Evolutionary conservation across 2,113 vertebrate genomes (phyloP), one percentile per base, ranked within the genome.

Genomic region (Eidolon helvum): DNA sequence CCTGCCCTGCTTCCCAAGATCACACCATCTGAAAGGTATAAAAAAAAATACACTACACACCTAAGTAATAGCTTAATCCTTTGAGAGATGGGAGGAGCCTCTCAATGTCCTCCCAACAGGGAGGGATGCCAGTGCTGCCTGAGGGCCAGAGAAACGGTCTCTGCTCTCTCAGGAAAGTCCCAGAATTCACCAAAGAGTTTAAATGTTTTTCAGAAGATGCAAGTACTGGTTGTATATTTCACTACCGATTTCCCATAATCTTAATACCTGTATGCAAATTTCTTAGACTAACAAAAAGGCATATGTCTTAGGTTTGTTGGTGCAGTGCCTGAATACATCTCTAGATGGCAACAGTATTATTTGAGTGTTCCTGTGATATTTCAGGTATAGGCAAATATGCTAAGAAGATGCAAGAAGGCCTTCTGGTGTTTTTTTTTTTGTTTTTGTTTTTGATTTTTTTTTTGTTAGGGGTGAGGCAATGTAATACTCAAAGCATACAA

Each of bases 341-440:
- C 68, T 66, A 91, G 90, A n/a, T 66, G 90, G 72, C 83, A 78
- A n/a, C 33, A 24, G 28, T 50, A 75, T 19, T 63, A 84, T n/a
- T 8, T 40, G 69, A n/a, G 59, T 43, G n/a, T 18, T 53, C 10
- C 4, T 80, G 48, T 93, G 59, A 9, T 33, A 53, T 28, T 91
- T 87, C 21, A 85, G 50, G 59, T 40, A 59, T 19, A 68, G 83
- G 66, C 14, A n/a, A 53, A 66, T 74, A 30, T 1, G n/a, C 35
- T 68, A 26, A 50, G 40, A 71, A 10, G 38, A 10, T 15, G 78
- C 5, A 14, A 43, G 11, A 43, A 79, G 38, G 68, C 4, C 57
- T 50, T 80, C 21, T 14, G 22, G 16, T 33, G 43, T 30, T 45
- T 38, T 45, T 5, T 5, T 19, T 16, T 61, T 22, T 28, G 30